Base-by-base conservation (phyloP, 2,797 vertebrate genomes). In the Nasua narica region DNA sequence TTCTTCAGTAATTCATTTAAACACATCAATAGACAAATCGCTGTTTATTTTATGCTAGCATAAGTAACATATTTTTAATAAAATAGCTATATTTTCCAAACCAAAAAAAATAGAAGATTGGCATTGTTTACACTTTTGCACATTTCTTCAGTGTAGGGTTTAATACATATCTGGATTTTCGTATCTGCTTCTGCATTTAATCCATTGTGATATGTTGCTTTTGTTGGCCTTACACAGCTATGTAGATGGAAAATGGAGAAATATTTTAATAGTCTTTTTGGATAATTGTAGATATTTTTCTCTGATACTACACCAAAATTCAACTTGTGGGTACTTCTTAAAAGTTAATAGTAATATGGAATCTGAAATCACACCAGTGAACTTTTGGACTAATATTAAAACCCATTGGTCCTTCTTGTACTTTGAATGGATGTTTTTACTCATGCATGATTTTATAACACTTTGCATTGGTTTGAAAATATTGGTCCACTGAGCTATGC, bases 251-350 rank as follows among this genome's bases (percentile, higher is more conserved):
- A 83, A 96, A 78, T 21, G 16, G 48, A 92, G 58, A 62, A 50
- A 35, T 27, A 32, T 15, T 83, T 69, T 72, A 43, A 48, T 23
- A 50, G 23, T 21, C 16, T 35, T 72, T 87, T 72, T 35, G 56
- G 21, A n/a, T 60, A 77, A 78, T 18, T 37, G 8, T 46, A 78
- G 69, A 25, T 95, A 21, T 92, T 62, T 43, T 82, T 83, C 46
- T 96, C 52, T 95, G 91, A 46, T 91, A 78, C 25, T 77, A 83
- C 10, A 81, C 60, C 83, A 86, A 94, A 94, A 89, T 70, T 87
- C 15, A 12, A 35, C 56, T 13, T 58, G 48, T 50, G 32, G 18
- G 9, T 19, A 3, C 85, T 82, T 88, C 32, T 86, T 29, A 13
- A 32, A 54, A 50, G 70, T 37, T 60, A 83, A 37, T 54, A 23